Evolutionary conservation across 2,797 vertebrate genomes (phyloP).

Genomic region (Chaetophractus vellerosus): DNA sequence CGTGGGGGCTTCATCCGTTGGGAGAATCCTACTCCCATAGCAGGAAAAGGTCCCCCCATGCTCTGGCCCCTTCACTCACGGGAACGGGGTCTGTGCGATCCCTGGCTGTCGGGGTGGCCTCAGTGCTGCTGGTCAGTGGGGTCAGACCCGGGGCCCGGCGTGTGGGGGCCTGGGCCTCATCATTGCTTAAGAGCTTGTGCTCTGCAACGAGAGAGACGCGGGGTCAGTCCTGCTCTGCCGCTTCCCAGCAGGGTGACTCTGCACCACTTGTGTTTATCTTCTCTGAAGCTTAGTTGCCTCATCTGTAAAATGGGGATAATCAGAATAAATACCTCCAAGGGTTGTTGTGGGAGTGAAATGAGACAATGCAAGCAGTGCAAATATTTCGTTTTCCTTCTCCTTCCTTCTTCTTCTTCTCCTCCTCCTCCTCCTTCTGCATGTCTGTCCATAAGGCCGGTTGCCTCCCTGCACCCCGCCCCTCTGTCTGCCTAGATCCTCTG

Average conservation of each 20-base stretch:
- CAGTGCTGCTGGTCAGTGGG: background rate
- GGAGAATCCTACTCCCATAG: background rate
- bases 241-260: background rate
- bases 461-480: background rate
- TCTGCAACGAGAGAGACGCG: background rate
- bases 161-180: background rate
- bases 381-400: background rate
- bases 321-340: background rate
- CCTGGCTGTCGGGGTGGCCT: background rate
- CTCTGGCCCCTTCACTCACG: background rate
- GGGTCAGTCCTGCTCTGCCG: background rate
- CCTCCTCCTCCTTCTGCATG: background rate
- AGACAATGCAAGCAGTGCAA: background rate
- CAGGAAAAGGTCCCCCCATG: background rate
- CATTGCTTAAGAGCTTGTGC: background rate
- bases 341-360: background rate
- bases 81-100: accelerated
- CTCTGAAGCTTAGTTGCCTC: background rate
- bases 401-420: background rate
- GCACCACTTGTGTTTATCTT: background rate
- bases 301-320: background rate
- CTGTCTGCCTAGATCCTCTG: background rate
- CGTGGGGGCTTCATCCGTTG: background rate
- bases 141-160: background rate
- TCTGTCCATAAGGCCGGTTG: background rate